These are phyloP conservation scores for Anser cygnoides DNA, from an alignment of 2,113 vertebrate species.

Conservation along the genomic window DNA sequence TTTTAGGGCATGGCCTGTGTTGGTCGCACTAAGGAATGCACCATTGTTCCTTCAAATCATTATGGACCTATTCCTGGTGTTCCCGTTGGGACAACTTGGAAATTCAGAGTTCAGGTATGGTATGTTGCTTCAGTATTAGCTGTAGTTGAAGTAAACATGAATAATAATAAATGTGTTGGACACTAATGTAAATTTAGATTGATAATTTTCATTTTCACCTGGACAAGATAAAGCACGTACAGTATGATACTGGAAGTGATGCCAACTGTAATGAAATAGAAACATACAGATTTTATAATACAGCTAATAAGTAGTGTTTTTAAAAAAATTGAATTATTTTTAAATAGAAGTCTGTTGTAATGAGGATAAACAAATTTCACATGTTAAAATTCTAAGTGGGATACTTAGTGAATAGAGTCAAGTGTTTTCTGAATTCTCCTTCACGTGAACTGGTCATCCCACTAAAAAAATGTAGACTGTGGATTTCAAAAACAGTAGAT, in stretches of 20 bases:
- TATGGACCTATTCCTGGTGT: constrained; percentile 95
- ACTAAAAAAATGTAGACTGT: background rate
- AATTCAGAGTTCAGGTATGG: constrained; percentile 97
- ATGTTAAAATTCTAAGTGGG: background rate
- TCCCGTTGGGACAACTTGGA: constrained; percentile 97
- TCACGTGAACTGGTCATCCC: background rate
- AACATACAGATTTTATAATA: background rate
- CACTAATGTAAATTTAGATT: background rate
- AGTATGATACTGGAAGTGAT: background rate
- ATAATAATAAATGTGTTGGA: background rate
- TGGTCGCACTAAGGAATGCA: constrained; percentile 97
- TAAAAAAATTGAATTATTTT: background rate
- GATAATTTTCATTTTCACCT: background rate
- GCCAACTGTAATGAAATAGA: accelerated
- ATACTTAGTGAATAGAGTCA: background rate
- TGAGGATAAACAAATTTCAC: background rate
- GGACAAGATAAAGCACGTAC: background rate
- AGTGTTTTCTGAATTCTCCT: background rate
- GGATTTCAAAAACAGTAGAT: background rate
- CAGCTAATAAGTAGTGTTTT: background rate
- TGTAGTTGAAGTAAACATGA: constrained; percentile 14
- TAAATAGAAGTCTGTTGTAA: background rate
- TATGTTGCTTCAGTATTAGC: constrained; percentile 59
- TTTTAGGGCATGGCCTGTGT: constrained; percentile 98
- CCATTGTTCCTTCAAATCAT: constrained; percentile 97